Conservation (phyloP, 2,113 vertebrate species). For the Pristiophorus japonicus region DNA sequence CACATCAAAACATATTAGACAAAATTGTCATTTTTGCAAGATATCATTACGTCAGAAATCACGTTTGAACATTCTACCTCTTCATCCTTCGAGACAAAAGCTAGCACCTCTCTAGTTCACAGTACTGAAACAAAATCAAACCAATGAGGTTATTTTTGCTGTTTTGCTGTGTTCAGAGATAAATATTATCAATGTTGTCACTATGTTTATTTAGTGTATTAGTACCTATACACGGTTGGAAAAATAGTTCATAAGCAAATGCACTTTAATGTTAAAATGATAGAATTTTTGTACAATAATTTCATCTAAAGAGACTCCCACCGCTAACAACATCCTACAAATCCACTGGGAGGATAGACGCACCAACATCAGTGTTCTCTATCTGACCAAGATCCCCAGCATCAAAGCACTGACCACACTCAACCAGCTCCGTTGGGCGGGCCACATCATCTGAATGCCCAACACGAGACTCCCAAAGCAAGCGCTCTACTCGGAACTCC, state of each 20-base stretch:
- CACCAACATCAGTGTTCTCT: too few relatives aligned
- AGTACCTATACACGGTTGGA: not conserved
- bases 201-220: not conserved
- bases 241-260: not conserved
- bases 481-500: too few relatives aligned
- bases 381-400: too few relatives aligned
- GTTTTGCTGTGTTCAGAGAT: not conserved
- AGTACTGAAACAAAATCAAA: not conserved
- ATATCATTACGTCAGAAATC: not conserved
- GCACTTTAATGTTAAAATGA: not conserved
- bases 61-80: not conserved
- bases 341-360: too few relatives aligned
- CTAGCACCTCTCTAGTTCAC: not conserved
- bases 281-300: not conserved
- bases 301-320: not conserved
- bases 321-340: not conserved
- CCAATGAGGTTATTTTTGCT: not conserved
- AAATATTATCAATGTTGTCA: not conserved
- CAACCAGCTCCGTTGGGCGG: too few relatives aligned
- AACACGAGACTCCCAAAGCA: too few relatives aligned
- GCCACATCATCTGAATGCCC: too few relatives aligned
- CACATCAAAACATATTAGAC: not conserved
- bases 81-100: not conserved
- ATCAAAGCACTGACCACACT: too few relatives aligned
- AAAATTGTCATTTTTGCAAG: not conserved